Base-by-base conservation (phyloP, 2,888 invertebrate genomes). In the Melieria omissa region DNA sequence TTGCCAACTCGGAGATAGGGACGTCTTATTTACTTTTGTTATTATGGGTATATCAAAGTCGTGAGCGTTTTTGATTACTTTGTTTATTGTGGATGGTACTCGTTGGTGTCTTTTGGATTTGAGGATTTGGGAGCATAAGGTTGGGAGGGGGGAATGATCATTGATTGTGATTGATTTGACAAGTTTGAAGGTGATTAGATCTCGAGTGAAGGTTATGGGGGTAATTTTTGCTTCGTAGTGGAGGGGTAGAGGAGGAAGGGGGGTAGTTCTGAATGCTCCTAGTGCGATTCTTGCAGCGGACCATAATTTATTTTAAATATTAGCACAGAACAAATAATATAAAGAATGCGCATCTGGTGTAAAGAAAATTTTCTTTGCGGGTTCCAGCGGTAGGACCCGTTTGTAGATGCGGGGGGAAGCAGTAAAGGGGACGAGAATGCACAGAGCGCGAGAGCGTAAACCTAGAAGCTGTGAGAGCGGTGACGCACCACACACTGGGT, bases 261-360 rank as follows among this genome's bases (percentile, higher is more conserved):
- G 73, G 4, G 73, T 72, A 0, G 74, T 41, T 4, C 70, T 57
- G 52, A 61, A 76, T 5, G 72, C 68, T 7, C 65, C 63, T 4
- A 76, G 14, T 8, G 70, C 12, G 1, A 45, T 12, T 55, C 73
- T 61, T 0, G 70, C 12, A 9, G 76, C 70, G 4, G 69, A 0
- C 70, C 68, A 47, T 72, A 73, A 9, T 70, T 55, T 8, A 74
- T 73, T 73, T 75, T 74, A 4, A 64, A 66, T 1, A 68, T 42
- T 44, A 75, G 14, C n/a, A n/a, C n/a, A n/a, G n/a, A n/a, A n/a
- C n/a, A n/a, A n/a, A n/a, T n/a, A n/a, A n/a, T n/a, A n/a, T n/a
- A n/a, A n/a, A n/a, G n/a, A n/a, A n/a, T n/a, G n/a, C n/a, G n/a
- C n/a, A n/a, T n/a, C n/a, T n/a, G n/a, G n/a, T n/a, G n/a, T n/a